Conservation (phyloP, 1,140 invertebrate genomes). For the Oncopeltus fasciatus region DNA sequence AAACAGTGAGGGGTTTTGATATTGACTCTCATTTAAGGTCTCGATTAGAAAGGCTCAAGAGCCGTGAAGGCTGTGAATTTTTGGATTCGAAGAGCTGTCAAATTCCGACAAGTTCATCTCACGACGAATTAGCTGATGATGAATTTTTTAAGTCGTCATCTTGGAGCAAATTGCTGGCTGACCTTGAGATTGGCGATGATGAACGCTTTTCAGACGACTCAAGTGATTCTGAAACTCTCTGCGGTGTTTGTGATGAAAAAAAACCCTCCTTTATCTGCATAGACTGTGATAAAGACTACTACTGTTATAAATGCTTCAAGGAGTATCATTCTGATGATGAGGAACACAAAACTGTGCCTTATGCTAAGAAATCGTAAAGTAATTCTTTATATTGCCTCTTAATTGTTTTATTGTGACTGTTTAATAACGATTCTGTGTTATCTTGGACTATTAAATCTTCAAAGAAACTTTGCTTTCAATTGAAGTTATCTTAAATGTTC, state of each 20-base stretch:
- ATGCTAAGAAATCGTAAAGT: neutral
- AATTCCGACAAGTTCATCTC: neutral
- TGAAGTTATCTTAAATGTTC: neutral
- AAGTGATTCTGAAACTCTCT: neutral
- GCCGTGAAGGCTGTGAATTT: neutral
- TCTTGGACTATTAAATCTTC: neutral
- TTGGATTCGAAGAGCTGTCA: neutral
- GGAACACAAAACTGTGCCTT: neutral
- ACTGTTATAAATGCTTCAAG: neutral
- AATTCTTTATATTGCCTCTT: neutral
- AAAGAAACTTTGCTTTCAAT: neutral
- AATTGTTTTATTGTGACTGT: neutral
- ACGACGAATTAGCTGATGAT: neutral
- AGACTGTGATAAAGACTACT: conserved; percentile 13
- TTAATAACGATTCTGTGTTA: neutral
- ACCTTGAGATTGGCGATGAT: neutral
- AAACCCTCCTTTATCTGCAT: neutral
- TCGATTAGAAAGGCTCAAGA: conserved; percentile 8
- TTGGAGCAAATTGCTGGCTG: neutral
- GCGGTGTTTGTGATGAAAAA: conserved; percentile 9
- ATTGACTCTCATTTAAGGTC: neutral
- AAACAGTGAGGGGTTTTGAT: neutral
- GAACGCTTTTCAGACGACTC: neutral
- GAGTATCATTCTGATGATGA: conserved; percentile 1
- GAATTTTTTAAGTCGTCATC: neutral